Percentiles rank a stretch among this genome's conserved stretches.
Evolutionary conservation across 2,888 invertebrate species (phyloP).

Genomic region (Hirtodrosophila cameraria): DNA sequence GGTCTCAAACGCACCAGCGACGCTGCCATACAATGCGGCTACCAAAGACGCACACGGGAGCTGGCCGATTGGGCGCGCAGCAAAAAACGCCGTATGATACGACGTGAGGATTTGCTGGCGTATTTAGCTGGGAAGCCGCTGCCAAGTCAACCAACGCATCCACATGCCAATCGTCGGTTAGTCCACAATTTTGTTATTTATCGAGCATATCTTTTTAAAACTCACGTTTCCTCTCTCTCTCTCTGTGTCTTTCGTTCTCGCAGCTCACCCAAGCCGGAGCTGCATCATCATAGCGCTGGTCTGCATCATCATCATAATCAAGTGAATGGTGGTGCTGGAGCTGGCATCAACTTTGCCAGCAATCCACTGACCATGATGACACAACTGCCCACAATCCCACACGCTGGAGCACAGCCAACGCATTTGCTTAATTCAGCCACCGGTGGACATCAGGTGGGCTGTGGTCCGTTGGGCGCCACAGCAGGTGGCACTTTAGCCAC

Average conservation of each 20-base stretch:
- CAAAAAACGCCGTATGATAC: constrained; percentile 88
- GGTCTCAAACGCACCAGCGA: constrained; percentile 88
- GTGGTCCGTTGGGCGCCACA: constrained; percentile 32
- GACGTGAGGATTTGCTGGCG: constrained; percentile 90
- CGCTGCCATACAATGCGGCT: constrained; percentile 89
- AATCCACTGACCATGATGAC: constrained; percentile 48
- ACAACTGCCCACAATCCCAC: no score
- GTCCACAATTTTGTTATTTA: constrained; percentile 38
- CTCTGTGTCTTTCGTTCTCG: not conserved
- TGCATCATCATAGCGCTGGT: constrained; percentile 54
- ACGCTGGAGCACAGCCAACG: constrained; percentile 45
- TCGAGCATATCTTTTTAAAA: constrained; percentile 7
- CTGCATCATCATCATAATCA: constrained; percentile 39
- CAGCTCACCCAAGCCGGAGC: constrained; percentile 83
- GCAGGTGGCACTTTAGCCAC: constrained; percentile 26
- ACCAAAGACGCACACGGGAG: constrained; percentile 90
- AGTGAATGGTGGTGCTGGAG: constrained; percentile 21
- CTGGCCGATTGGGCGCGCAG: constrained; percentile 91
- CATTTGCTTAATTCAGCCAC: constrained; percentile 46
- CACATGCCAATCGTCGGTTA: constrained; percentile 85
- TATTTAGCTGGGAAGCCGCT: constrained; percentile 90
- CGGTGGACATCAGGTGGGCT: constrained; percentile 21
- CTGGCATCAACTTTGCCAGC: constrained; percentile 31
- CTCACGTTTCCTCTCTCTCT: not conserved
- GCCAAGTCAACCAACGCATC: constrained; percentile 84